Conservation (phyloP, 2,888 invertebrate genomes). For the Globia sparganii region DNA sequence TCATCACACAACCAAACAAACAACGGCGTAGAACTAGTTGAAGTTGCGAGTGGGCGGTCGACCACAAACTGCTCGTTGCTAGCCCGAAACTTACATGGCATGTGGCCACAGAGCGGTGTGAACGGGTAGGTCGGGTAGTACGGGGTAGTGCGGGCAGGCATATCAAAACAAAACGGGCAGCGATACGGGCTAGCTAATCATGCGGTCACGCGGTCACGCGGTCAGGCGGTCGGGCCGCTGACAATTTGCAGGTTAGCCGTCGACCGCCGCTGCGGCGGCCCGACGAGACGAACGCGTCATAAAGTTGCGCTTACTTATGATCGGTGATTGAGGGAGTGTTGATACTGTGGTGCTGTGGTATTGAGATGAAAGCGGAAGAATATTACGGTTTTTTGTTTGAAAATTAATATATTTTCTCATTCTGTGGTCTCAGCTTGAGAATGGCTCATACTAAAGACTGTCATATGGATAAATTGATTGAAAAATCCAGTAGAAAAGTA, state of each 20-base stretch:
- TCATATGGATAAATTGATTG: background rate
- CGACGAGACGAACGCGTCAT: constrained; percentile 60
- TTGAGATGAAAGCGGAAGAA: background rate
- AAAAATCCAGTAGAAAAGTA: background rate
- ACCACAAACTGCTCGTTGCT: constrained; percentile 79
- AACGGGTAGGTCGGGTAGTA: constrained; percentile 52
- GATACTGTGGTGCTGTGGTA: background rate
- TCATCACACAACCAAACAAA: constrained; percentile 57
- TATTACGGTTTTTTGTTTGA: background rate
- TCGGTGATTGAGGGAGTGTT: constrained; percentile 15
- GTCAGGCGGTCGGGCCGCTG: constrained; percentile 72
- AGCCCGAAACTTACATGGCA: constrained; percentile 77
- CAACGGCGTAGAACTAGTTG: constrained; percentile 66
- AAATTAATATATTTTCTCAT: background rate
- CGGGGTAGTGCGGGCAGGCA: constrained; percentile 65
- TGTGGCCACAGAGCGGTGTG: constrained; percentile 66
- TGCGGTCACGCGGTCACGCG: constrained; percentile 75
- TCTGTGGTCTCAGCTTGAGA: background rate
- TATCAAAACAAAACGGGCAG: constrained; percentile 80
- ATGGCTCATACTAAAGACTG: no score
- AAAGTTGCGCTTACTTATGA: constrained; percentile 66
- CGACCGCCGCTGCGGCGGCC: constrained; percentile 69
- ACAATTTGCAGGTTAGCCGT: constrained; percentile 83
- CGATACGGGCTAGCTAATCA: constrained; percentile 80
- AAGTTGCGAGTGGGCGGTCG: constrained; percentile 68